These are phyloP conservation scores for Lasioglossum albipes DNA, from an alignment of 1,140 invertebrate species.

Conservation along the genomic window DNA sequence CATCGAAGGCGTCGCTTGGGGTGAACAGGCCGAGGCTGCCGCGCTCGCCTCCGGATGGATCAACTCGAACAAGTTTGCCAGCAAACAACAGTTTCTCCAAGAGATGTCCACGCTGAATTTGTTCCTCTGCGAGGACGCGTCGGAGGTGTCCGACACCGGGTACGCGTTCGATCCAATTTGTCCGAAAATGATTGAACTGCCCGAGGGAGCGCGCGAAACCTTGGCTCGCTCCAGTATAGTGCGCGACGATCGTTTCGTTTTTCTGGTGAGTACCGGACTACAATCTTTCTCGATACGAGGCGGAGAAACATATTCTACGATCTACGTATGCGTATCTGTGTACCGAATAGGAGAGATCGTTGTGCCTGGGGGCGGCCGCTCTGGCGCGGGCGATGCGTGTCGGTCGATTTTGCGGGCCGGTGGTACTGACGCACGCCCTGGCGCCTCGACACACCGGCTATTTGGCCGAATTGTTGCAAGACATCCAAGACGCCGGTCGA, in stretches of 20 bases:
- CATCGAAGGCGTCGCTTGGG: constrained; percentile 83
- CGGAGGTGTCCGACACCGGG: constrained; percentile 62
- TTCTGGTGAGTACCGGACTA: constrained; percentile 79
- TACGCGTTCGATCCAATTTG: constrained; percentile 83
- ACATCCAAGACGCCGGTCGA: constrained; percentile 82
- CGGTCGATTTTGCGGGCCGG: constrained; percentile 84
- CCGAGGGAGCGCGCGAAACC: constrained; percentile 81
- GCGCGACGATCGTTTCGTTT: constrained; percentile 81
- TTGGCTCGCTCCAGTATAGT: constrained; percentile 83
- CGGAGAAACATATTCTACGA: too few species aligned
- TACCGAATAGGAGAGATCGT: constrained; percentile 84
- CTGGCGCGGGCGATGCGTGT: constrained; percentile 84
- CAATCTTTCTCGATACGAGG: too few species aligned
- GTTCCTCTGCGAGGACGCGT: constrained; percentile 36
- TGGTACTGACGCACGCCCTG: constrained; percentile 87
- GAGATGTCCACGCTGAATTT: constrained; percentile 73
- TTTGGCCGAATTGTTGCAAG: constrained; percentile 84
- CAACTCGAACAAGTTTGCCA: constrained; percentile 83
- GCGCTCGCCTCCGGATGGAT: constrained; percentile 87
- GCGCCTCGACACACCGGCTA: constrained; percentile 88
- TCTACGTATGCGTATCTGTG: too few species aligned
- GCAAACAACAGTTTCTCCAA: constrained; percentile 64
- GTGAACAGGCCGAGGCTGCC: constrained; percentile 76
- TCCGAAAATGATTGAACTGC: constrained; percentile 85
- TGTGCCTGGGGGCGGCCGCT: constrained; percentile 87